Evolutionary conservation across 2,113 vertebrate genomes (phyloP).

Genomic region (Oreochromis niloticus): DNA sequence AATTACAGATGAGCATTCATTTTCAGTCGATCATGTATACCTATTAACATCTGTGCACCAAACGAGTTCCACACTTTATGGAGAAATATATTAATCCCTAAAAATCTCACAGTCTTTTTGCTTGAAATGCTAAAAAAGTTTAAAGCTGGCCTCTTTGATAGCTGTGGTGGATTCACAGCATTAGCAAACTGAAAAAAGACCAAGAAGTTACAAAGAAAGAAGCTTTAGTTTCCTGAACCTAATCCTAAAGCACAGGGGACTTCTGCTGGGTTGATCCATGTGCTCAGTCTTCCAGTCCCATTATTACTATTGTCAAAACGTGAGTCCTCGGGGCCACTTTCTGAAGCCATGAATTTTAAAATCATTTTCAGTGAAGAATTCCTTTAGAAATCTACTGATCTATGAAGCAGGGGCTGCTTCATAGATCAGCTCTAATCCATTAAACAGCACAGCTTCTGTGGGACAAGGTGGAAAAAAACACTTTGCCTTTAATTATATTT

Average conservation of each 20-base stretch:
- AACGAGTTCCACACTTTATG: not conserved
- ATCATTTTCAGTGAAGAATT: not conserved
- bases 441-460: not conserved
- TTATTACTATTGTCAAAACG: not conserved
- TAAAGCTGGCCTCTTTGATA: not conserved
- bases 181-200: not conserved
- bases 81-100: not conserved
- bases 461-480: not conserved
- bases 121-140: not conserved
- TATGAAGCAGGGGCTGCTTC: rapidly evolving
- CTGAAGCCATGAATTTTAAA: not conserved
- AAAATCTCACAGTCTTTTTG: not conserved
- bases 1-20: not conserved
- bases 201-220: not conserved
- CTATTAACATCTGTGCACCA: not conserved
- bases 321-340: not conserved
- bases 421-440: not conserved
- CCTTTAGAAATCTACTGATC: not conserved
- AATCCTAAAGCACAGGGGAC: not conserved
- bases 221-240: not conserved
- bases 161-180: not conserved
- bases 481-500: not conserved
- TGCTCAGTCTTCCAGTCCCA: not conserved
- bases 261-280: not conserved
- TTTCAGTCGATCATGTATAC: not conserved